Base-by-base conservation (phyloP, 1,140 invertebrate genomes). In the Hirudo medicinalis region DNA sequence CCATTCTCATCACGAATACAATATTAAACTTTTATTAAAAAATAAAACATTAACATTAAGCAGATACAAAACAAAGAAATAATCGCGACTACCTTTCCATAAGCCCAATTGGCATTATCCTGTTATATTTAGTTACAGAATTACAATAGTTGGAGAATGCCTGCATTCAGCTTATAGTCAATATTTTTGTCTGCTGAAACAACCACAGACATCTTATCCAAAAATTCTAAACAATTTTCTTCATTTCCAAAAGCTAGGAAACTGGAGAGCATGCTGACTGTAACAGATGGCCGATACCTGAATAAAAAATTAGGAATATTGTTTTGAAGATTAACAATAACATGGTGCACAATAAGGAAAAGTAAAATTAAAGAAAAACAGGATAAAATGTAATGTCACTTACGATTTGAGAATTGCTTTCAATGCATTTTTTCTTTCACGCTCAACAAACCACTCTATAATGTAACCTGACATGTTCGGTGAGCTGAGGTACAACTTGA, bases 401-500 rank as follows among this genome's bases (percentile, higher is more conserved):
- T 92, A 98, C 94, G 92, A 88, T 88, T 96, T 97, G 76, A 97
- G 87, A 80, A 97, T 90, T 78, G 85, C 85, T 84, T 91, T 94
- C 76, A 97, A 84, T 76, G 93, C 94, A 76, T 85, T 83, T 83
- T 92, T 95, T 78, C 94, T 85, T 80, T 95, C 92, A 78, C 94
- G 85, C 67, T 92, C 89, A 78, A 92, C 87, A 86, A 97, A 97
- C 93, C 93, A 96, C 83, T 97, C 93, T 83, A 98, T 91, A 68
- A 99, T 86, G 83, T 91, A 95, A 32, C 89, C 90, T n/a, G 91
- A 88, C 94, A 97, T 97, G 79, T 90, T 86, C 15, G 95, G 95
- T 27, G 94, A 89, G 67, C 80, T 81, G 73, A 86, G 86, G 82
- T 96, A 97, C 63, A 98, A 83, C 77, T 88, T 86, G 85, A 97